Evolutionary conservation across 2,888 invertebrate genomes (phyloP).

Genomic region (Cryptops parisi): DNA sequence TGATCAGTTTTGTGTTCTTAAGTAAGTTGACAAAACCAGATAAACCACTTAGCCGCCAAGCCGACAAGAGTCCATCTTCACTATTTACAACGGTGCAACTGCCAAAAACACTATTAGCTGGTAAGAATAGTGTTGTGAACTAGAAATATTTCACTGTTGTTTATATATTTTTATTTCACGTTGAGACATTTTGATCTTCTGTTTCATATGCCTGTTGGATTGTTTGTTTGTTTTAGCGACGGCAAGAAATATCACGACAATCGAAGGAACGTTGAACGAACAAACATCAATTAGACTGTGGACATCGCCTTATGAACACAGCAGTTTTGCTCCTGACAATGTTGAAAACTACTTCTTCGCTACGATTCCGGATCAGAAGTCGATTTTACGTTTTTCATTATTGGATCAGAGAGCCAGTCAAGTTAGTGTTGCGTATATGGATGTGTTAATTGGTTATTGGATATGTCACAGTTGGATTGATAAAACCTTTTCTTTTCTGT

Average conservation of each 20-base stretch:
- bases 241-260: neutral
- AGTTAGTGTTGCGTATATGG: no score
- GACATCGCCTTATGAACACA: neutral
- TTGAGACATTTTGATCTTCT: no score
- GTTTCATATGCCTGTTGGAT: no score
- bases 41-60: no score
- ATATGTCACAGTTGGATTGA: no score
- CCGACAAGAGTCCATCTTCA: neutral
- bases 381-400: neutral
- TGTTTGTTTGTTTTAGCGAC: neutral
- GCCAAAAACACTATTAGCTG: neutral
- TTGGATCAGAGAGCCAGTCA: no score
- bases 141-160: no score
- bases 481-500: no score
- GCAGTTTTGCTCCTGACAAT: neutral
- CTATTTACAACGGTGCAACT: neutral
- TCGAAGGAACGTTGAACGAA: neutral
- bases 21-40: neutral
- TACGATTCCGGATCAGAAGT: neutral
- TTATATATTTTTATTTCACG: no score
- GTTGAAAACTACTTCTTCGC: neutral
- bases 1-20: neutral
- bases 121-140: no score
- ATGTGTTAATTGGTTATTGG: no score
- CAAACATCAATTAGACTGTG: neutral